Evolutionary conservation across 2,797 vertebrate genomes (phyloP).

Genomic region (Xiphorhynchus erythropygius): DNA sequence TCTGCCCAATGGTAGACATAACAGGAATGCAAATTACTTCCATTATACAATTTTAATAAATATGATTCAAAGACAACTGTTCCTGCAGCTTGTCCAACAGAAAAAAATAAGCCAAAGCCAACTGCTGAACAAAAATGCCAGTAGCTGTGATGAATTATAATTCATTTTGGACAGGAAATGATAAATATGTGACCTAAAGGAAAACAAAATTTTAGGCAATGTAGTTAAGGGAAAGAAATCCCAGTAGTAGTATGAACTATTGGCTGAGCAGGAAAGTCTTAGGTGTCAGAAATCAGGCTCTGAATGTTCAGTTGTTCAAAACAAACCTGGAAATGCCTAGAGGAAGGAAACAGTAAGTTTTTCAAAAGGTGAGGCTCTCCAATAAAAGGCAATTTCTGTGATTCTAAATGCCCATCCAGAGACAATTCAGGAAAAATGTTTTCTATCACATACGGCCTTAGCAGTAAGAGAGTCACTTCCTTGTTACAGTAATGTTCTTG

Average conservation of each 20-base stretch:
- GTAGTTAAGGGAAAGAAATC: background rate
- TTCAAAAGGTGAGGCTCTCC: background rate
- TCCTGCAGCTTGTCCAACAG: background rate
- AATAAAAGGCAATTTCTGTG: background rate
- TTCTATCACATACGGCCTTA: background rate
- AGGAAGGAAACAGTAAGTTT: background rate
- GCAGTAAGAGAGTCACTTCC: background rate
- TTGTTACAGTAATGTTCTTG: background rate
- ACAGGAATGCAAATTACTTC: constrained; percentile 37
- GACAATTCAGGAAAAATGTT: background rate
- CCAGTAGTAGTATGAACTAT: background rate
- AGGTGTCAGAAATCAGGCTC: background rate
- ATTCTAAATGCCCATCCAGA: background rate
- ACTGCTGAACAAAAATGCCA: background rate
- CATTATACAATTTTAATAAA: constrained; percentile 50
- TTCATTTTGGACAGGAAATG: background rate
- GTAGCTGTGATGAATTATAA: constrained; percentile 9
- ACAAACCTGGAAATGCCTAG: background rate
- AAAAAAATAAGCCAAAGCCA: background rate
- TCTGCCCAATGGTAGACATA: background rate
- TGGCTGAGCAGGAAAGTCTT: background rate
- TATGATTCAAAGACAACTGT: background rate
- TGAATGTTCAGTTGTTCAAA: background rate
- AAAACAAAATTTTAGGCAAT: background rate
- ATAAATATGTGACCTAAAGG: background rate